Conservation (phyloP, 2,797 vertebrate genomes). For the Triplophysa yarkandensis region DNA sequence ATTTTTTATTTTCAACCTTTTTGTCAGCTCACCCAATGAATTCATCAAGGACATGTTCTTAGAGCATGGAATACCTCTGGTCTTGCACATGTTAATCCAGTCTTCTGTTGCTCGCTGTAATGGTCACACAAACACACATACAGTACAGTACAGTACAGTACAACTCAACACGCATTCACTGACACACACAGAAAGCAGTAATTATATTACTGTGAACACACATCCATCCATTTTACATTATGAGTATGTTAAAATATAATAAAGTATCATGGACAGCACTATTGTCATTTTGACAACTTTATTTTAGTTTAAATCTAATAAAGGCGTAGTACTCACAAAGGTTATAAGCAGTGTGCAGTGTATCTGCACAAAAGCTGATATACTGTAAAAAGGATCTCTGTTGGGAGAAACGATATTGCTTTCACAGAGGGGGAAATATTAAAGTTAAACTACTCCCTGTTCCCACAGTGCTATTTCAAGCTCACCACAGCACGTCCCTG, state of each 20-base stretch:
- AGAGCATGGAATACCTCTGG: constrained; percentile 83
- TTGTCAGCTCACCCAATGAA: constrained; percentile 85
- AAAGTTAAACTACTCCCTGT: constrained; percentile 42
- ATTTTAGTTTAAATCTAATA: constrained; percentile 39
- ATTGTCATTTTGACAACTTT: constrained; percentile 24
- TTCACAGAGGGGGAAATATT: constrained; percentile 45
- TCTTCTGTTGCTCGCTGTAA: constrained; percentile 82
- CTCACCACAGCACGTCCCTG: constrained; percentile 41
- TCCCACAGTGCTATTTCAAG: constrained; percentile 23
- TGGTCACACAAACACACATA: constrained; percentile 29
- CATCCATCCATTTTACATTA: constrained; percentile 22
- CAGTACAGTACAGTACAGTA: constrained; percentile 12
- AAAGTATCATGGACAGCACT: constrained; percentile 10
- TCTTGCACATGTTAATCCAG: constrained; percentile 80
- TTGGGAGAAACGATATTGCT: constrained; percentile 50
- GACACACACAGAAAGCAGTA: constrained; percentile 7
- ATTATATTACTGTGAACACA: constrained; percentile 8
- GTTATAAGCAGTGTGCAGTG: constrained; percentile 26
- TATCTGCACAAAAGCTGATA: constrained; percentile 27
- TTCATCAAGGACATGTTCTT: constrained; percentile 80
- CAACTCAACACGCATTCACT: neutral
- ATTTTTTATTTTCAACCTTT: no score
- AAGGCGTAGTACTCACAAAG: constrained; percentile 27
- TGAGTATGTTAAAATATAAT: neutral
- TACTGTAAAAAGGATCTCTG: constrained; percentile 32